Percentiles rank a stretch among this genome's conserved stretches.
These are phyloP conservation scores for Leptobrachium ailaonicum DNA, from an alignment of 2,113 vertebrate species.

Conservation along the genomic window DNA sequence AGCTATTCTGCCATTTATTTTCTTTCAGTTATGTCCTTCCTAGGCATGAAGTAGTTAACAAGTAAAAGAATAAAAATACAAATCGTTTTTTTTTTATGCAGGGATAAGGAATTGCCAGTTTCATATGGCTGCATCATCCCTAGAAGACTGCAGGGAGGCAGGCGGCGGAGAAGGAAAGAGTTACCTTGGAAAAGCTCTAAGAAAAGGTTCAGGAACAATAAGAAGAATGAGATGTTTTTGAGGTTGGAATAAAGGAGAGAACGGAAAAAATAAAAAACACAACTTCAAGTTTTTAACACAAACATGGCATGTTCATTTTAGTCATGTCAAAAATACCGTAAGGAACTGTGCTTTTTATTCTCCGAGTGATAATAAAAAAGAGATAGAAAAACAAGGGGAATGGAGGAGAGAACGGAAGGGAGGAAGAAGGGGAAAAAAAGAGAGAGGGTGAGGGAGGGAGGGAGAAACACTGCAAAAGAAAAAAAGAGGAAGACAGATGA, in stretches of 20 bases:
- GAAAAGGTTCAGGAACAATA: neutral
- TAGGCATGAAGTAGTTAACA: no score
- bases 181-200: neutral
- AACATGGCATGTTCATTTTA: neutral
- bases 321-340: neutral
- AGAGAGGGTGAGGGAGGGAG: neutral
- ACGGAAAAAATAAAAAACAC: neutral
- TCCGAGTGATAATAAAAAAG: no score
- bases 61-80: no score
- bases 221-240: neutral
- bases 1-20: no score
- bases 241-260: neutral
- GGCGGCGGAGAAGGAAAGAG: neutral
- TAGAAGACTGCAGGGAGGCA: no score
- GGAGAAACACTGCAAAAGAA: neutral
- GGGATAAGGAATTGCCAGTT: no score
- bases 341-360: neutral
- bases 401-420: neutral
- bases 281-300: neutral
- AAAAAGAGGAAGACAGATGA: constrained; percentile 12
- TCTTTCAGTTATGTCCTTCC: no score
- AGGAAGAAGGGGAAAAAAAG: neutral
- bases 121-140: no score
- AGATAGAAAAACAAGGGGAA: neutral
- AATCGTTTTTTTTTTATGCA: no score